These are phyloP conservation scores for Sabatieria punctata DNA, from an alignment of 2,888 invertebrate genomes.

Conservation along the genomic window DNA sequence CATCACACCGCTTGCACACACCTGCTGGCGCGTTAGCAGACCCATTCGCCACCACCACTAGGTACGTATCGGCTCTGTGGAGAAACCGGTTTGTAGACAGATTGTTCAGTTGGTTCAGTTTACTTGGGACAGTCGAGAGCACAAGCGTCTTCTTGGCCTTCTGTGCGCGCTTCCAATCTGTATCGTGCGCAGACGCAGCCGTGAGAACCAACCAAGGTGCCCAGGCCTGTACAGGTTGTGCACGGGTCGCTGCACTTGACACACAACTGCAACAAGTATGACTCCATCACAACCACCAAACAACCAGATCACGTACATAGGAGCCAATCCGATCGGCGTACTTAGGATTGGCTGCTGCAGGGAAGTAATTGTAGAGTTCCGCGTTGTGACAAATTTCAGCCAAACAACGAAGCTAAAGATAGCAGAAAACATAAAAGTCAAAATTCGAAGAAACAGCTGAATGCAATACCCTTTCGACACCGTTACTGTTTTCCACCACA, in stretches of 20 bases:
- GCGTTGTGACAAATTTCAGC: not conserved
- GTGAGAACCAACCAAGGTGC: conserved; percentile 46
- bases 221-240: conserved; percentile 67
- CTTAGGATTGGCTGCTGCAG: not conserved
- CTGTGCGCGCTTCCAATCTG: too few relatives aligned
- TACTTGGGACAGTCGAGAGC: too few relatives aligned
- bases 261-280: conserved; percentile 44
- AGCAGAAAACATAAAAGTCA: not conserved
- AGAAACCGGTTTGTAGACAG: too few relatives aligned
- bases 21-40: too few relatives aligned
- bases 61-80: too few relatives aligned
- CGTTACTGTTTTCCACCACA: conserved; percentile 51
- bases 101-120: too few relatives aligned
- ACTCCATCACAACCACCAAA: not conserved
- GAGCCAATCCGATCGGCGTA: too few relatives aligned
- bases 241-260: conserved; percentile 76
- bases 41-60: too few relatives aligned
- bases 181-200: not conserved
- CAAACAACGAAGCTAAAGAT: conserved; percentile 1
- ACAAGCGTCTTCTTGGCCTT: too few relatives aligned
- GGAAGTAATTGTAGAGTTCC: not conserved
- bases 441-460: conserved; percentile 6
- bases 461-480: conserved; percentile 8
- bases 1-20: conserved; percentile 41
- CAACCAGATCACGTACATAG: too few relatives aligned